Base-by-base conservation (phyloP, 2,888 invertebrate species). In the Tenthredo distinguenda region DNA sequence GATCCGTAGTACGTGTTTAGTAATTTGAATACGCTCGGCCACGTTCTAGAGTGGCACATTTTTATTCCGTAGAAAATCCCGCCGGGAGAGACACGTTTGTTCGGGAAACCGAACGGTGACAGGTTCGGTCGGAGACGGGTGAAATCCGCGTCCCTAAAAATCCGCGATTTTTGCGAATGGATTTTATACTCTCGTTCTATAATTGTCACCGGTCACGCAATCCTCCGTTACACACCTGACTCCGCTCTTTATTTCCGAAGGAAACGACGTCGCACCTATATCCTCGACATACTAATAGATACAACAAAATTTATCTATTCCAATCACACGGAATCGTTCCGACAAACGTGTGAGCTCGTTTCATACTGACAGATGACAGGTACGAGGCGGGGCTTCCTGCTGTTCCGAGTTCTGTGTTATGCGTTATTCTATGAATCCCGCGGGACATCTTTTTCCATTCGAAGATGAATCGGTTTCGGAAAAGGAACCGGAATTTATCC, bases 341-440 rank as follows among this genome's bases (percentile, higher is more conserved):
- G 62, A 50, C 81, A 62, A 81, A 81, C 81, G 21, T 62, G 62
- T 62, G 58, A 62, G 81, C 81, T 62, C 58, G 58, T 62, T 62
- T 62, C 31, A 81, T 81, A 40, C 81, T 37, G 81, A 81, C 81
- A 62, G 18, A 81, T 62, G 81, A 81, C 81, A 62, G 62, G 1
- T 62, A 62, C 37, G 58, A 81, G 50, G 7, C 31, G 50, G n/a
- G 34, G 31, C 55, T 77, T 77, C 77, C 77, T 77, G 47, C 34
- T 26, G 6, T n/a, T 50, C 31, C 15, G 26, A 71, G 47, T 21
- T 81, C 58, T 12, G 21, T 26, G 37, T 26, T 12, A n/a, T n/a
- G 12, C 15, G 62, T 81, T 31, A 50, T 77, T 55, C 77, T 55
- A 21, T 26, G 10, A 10, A 26, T 62, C 26, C 62, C 26, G 4